Conservation (phyloP, 2,888 invertebrate species). For the Caenorhabditis sp. region DNA sequence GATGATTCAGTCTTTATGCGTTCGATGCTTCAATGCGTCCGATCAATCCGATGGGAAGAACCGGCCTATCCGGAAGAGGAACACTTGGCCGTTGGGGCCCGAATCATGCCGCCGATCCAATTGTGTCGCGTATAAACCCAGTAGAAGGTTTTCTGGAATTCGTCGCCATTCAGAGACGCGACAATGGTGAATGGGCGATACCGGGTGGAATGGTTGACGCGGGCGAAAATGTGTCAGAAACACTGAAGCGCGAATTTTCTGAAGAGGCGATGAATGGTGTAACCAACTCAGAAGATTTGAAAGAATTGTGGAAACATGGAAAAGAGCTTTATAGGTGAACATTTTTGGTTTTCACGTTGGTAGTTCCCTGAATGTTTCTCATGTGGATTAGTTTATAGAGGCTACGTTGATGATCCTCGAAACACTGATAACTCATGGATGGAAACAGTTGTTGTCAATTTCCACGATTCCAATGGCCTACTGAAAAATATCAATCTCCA, state of each 20-base stretch:
- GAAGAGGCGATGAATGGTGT: constrained; percentile 87
- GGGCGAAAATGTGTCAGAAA: constrained; percentile 83
- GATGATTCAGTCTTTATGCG: constrained; percentile 47
- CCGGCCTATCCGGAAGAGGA: constrained; percentile 87
- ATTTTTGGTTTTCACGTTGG: too few species aligned
- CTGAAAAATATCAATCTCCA: constrained; percentile 72
- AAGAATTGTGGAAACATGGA: constrained; percentile 70
- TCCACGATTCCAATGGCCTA: constrained; percentile 84
- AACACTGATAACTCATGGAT: constrained; percentile 99
- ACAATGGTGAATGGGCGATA: constrained; percentile 77
- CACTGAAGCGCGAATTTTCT: constrained; percentile 89
- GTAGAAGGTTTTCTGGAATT: constrained; percentile 79
- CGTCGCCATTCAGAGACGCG: constrained; percentile 86
- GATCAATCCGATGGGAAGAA: constrained; percentile 86
- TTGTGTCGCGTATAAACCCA: constrained; percentile 80
- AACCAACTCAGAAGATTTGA: constrained; percentile 60
- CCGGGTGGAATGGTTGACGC: constrained; percentile 87
- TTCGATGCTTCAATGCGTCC: constrained; percentile 56
- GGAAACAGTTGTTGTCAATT: constrained; percentile 91
- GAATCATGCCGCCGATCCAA: constrained; percentile 96
- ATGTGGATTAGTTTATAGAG: constrained; percentile 71
- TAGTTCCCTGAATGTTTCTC: background rate
- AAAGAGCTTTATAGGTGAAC: constrained; percentile 49
- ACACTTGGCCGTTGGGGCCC: constrained; percentile 93
- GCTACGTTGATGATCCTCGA: constrained; percentile 94